These are phyloP conservation scores for Parauchenoglanis ngamensis DNA, from an alignment of 2,797 vertebrate species.

Conservation along the genomic window DNA sequence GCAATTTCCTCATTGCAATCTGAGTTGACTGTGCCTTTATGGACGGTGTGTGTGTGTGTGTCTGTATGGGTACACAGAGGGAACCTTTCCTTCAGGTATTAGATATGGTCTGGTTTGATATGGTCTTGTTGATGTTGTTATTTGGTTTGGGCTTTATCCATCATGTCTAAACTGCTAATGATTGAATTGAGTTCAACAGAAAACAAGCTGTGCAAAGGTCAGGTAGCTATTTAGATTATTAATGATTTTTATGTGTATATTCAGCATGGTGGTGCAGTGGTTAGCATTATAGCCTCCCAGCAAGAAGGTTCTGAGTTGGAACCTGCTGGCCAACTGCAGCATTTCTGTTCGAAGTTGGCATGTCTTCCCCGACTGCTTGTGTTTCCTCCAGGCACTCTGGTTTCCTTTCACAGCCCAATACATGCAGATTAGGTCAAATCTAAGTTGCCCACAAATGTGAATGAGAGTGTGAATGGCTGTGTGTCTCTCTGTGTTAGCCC, in stretches of 20 bases:
- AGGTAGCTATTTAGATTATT: constrained; percentile 71
- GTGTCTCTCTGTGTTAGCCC: too few species aligned
- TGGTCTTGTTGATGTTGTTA: constrained; percentile 55
- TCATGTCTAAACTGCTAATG: constrained; percentile 65
- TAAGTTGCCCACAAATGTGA: too few species aligned
- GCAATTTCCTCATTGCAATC: background rate
- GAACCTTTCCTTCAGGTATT: constrained; percentile 60
- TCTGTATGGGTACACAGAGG: constrained; percentile 46
- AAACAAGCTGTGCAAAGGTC: constrained; percentile 70
- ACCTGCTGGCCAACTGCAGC: too few species aligned
- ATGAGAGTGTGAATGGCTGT: too few species aligned
- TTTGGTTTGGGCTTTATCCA: constrained; percentile 73
- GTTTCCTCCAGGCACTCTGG: too few species aligned
- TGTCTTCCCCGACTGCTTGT: too few species aligned
- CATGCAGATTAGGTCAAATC: too few species aligned
- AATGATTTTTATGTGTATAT: constrained; percentile 39
- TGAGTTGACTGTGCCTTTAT: background rate
- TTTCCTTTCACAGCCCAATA: too few species aligned
- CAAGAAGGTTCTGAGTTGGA: too few species aligned
- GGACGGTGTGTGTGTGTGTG: background rate
- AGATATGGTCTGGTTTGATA: constrained; percentile 26
- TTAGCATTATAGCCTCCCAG: too few species aligned
- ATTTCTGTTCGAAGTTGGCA: too few species aligned
- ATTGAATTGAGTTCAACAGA: constrained; percentile 65
- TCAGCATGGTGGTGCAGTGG: too few species aligned